phyloP scores from a whole-genome alignment of 2,797 vertebrate species.

The Monodelphis domestica region DNA sequence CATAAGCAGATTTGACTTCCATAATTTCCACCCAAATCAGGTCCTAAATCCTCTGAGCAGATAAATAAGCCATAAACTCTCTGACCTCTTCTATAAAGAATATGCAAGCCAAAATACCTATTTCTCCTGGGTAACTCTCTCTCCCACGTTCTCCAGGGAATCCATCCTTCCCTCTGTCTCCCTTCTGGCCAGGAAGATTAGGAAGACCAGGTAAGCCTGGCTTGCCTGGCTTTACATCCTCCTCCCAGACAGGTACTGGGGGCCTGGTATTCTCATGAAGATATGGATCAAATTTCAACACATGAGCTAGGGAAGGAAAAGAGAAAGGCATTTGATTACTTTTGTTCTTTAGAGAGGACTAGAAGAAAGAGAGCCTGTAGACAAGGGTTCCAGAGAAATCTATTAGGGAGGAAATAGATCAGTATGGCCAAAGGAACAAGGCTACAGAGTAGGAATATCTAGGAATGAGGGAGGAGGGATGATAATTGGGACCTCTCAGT shows the following conservation, averaged over 20 bases:
- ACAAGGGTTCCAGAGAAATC: not conserved
- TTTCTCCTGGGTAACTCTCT: conserved; percentile 81
- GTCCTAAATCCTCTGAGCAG: not conserved
- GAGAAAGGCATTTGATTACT: conserved; percentile 7
- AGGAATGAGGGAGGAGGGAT: fast-evolving
- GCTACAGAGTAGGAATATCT: not conserved
- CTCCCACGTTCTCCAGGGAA: conserved; percentile 76
- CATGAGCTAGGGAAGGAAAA: conserved; percentile 78
- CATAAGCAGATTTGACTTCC: not conserved
- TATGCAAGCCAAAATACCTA: conserved; percentile 77
- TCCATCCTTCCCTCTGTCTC: conserved; percentile 74
- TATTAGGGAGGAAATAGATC: not conserved
- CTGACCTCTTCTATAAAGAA: not conserved
- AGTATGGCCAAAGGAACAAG: not conserved
- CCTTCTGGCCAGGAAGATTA: conserved; percentile 66
- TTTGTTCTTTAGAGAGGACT: not conserved
- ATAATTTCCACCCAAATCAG: not conserved
- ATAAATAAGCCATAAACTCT: not conserved
- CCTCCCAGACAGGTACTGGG: conserved; percentile 83
- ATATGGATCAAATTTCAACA: conserved; percentile 83
- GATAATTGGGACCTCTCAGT: not conserved
- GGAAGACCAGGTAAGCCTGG: conserved; percentile 78
- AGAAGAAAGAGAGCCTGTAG: not conserved
- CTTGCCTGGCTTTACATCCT: conserved; percentile 75
- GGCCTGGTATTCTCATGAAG: conserved; percentile 80